phyloP scores from a whole-genome alignment of 1,140 invertebrate species.

The Calephelis nemesis region DNA sequence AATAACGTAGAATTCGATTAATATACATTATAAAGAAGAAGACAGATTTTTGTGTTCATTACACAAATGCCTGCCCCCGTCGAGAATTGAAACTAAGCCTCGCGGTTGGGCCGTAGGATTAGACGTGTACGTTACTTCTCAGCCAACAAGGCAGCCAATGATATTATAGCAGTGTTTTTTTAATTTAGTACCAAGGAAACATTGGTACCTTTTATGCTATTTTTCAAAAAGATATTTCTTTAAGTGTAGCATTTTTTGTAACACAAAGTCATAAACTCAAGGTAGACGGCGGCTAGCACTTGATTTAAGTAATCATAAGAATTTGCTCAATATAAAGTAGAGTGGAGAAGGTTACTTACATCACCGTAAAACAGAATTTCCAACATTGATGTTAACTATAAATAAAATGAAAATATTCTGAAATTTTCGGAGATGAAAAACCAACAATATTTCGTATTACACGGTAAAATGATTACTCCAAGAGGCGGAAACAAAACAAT shows the following conservation, averaged over 20 bases:
- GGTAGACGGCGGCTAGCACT: background rate
- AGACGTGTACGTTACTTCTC: too few relatives aligned
- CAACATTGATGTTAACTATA: constrained; percentile 2
- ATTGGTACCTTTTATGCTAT: too few relatives aligned
- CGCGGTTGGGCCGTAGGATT: too few relatives aligned
- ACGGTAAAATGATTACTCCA: constrained; percentile 16
- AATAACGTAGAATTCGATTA: too few relatives aligned
- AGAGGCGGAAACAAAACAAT: constrained; percentile 23
- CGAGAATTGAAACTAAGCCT: too few relatives aligned
- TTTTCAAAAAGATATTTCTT: too few relatives aligned
- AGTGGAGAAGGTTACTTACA: background rate
- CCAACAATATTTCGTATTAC: constrained; percentile 18
- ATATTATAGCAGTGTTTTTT: too few relatives aligned
- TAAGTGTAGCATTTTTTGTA: background rate
- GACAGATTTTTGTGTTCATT: too few relatives aligned
- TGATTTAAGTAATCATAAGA: background rate
- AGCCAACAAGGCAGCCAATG: too few relatives aligned
- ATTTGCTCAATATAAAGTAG: background rate
- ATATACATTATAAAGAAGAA: too few relatives aligned
- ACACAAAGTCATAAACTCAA: background rate
- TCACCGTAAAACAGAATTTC: background rate
- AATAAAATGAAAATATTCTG: constrained; percentile 5
- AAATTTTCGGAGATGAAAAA: background rate
- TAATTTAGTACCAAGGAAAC: too few relatives aligned
- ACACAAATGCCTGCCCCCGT: too few relatives aligned